A percentile compares a stretch with the other conserved stretches of the same genome.
phyloP scores from a whole-genome alignment of 2,888 invertebrate species.

The Caenorhabditis doughertyi region DNA sequence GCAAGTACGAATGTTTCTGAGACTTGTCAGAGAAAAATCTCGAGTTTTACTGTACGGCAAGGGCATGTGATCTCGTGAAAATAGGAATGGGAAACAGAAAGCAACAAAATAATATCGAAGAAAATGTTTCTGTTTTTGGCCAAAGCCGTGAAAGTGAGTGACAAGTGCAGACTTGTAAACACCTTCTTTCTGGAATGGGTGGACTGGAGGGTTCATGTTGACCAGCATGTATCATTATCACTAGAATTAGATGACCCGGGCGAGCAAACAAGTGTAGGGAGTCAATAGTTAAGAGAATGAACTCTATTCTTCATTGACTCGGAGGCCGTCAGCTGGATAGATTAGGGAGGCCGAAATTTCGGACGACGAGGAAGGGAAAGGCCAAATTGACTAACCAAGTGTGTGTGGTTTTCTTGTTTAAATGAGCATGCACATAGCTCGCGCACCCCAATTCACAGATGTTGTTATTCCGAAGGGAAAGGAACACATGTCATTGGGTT shows the following conservation, averaged over 20 bases:
- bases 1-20: not conserved
- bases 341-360: constrained; percentile 25
- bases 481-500: constrained; percentile 47
- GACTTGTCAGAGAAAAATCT: constrained; percentile 22
- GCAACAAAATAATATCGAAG: not conserved
- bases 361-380: constrained; percentile 14
- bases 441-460: constrained; percentile 51
- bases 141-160: too few relatives aligned
- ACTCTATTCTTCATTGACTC: constrained; percentile 2
- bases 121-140: too few relatives aligned
- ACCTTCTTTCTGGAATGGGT: too few relatives aligned
- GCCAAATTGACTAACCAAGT: constrained; percentile 59
- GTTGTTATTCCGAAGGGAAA: constrained; percentile 40
- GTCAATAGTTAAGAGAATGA: not conserved
- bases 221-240: too few relatives aligned
- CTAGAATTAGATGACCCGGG: too few relatives aligned
- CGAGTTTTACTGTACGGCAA: not conserved
- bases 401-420: constrained; percentile 28
- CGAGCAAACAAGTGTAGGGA: constrained; percentile 7
- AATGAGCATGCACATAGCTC: constrained; percentile 42
- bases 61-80: not conserved
- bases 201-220: too few relatives aligned
- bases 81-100: not conserved
- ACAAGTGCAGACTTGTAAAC: too few relatives aligned
- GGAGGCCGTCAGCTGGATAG: constrained; percentile 44